Evolutionary conservation across 2,797 vertebrate species (phyloP), one percentile per base, ranked within the genome.

Genomic region (Protonibea diacanthus): DNA sequence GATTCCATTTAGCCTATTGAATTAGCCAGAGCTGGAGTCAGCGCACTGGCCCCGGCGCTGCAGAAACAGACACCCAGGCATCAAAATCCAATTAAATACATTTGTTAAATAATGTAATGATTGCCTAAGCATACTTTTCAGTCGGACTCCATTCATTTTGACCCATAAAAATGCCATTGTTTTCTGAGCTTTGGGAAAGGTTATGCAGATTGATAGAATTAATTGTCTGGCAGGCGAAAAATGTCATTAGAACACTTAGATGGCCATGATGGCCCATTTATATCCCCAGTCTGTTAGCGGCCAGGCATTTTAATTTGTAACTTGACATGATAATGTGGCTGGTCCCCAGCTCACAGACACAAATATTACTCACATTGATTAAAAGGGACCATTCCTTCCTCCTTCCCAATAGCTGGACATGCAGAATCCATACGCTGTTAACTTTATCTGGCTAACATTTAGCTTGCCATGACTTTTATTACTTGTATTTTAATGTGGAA

Each of bases 151-250:
- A 93, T 95, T 96, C 93, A 93, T 95, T 95, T 92, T 74, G 53
- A 86, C 78, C 88, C 86, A 92, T 95, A 93, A 93, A 95, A 95
- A 95, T 91, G 93, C 90, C 92, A 94, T 95, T 88, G 92, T 94
- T 93, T 92, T 91, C 84, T 58, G 87, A 89, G 91, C 89, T 92
- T 91, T 86, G 89, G 89, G 88, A 95, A 94, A 95, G 95, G 94
- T 95, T 95, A 95, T 94, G 93, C 92, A 94, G 94, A 95, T 94
- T 93, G 92, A 95, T 94, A 91, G 89, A 95, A 95, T 95, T 95
- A 95, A 96, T 96, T 94, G 94, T 93, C 90, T 91, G 76, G 88
- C 89, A 88, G 89, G 91, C 86, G 86, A 94, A 95, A 94, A 94
- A 95, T 95, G 93, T 94, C 94, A 95, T 92, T 94, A 94, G 91